Percentiles rank a stretch among this genome's conserved stretches.
These are phyloP conservation scores for Amyelois transitella DNA, from an alignment of 1,140 invertebrate species.

Conservation along the genomic window DNA sequence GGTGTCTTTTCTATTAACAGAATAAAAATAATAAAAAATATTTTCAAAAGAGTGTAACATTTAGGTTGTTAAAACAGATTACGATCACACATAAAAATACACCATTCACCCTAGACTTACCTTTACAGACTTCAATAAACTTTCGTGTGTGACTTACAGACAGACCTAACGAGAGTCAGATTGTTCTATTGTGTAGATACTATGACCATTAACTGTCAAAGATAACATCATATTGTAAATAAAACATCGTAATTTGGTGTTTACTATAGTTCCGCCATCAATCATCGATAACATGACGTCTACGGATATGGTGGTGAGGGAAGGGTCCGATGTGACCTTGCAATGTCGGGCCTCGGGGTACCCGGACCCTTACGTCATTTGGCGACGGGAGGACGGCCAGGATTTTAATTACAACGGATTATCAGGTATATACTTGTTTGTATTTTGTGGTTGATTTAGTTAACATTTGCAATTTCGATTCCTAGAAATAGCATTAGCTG, in stretches of 20 bases:
- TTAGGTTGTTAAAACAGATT: too few species aligned
- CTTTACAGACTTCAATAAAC: too few species aligned
- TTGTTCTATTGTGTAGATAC: not conserved
- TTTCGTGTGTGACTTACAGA: too few species aligned
- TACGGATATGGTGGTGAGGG: conserved; percentile 91
- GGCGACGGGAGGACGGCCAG: conserved; percentile 90
- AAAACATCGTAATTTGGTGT: conserved; percentile 2
- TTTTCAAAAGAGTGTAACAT: too few species aligned
- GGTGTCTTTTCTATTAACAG: too few species aligned
- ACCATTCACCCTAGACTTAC: too few species aligned
- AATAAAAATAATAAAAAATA: too few species aligned
- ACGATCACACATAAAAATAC: too few species aligned
- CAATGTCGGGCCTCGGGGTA: conserved; percentile 91
- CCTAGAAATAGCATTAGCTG: too few species aligned
- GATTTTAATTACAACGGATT: conserved; percentile 90
- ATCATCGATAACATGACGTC: conserved; percentile 90
- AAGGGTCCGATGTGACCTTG: conserved; percentile 90
- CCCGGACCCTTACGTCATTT: conserved; percentile 93
- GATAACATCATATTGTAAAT: not conserved
- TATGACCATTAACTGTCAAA: not conserved
- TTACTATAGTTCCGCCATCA: conserved; percentile 84
- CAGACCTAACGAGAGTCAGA: not conserved
- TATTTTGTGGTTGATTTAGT: not conserved
- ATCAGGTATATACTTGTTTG: conserved; percentile 75
- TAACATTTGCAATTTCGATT: too few species aligned